Base-by-base conservation (phyloP, 2,888 invertebrate genomes). In the Amaurobius ferox region DNA sequence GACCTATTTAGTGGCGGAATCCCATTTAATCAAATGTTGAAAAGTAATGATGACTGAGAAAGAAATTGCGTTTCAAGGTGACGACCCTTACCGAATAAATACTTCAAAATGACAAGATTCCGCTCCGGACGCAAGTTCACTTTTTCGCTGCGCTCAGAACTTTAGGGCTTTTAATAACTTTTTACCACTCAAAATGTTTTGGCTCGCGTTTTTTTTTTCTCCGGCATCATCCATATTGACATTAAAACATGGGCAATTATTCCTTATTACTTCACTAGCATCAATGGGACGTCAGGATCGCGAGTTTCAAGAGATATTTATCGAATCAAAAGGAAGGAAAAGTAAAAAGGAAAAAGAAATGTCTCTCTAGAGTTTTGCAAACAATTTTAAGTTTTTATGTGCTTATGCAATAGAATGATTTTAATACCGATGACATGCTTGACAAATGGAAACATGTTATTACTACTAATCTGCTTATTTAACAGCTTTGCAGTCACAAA, bases 11-110 rank as follows among this genome's bases (percentile, higher is more conserved):
- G 78, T 79, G 68, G 85, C 39, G 78, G 72, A 85, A 55, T 85
- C 77, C 68, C 73, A 79, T 79, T 86, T 86, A 86, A 86, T 79
- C 85, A 86, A 86, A 86, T 79, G 79, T 86, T 79, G 78, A 86
- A 86, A 86, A 86, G 85, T 86, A 86, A 77, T 83, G 83, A 83
- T 77, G 83, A 71, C 70, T 77, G 39, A n/a, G 26, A 77, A 83
- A 83, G 77, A 83, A 83, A 83, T 72, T 66, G 72, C 83, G 48
- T 72, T 77, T 64, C 39, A 77, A 83, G 83, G 83, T 83, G 83
- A 71, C 83, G 73, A 81, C 81, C 81, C 76, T 81, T 30, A 71
- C 29, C 77, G 30, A 71, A 71, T 83, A 83, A 83, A 83, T 83
- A 77, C 83, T 83, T 77, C 55, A 77, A 48, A 64, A 80, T 26